Evolutionary conservation across 2,797 vertebrate genomes (phyloP).

Genomic region (Capromys pilorides): DNA sequence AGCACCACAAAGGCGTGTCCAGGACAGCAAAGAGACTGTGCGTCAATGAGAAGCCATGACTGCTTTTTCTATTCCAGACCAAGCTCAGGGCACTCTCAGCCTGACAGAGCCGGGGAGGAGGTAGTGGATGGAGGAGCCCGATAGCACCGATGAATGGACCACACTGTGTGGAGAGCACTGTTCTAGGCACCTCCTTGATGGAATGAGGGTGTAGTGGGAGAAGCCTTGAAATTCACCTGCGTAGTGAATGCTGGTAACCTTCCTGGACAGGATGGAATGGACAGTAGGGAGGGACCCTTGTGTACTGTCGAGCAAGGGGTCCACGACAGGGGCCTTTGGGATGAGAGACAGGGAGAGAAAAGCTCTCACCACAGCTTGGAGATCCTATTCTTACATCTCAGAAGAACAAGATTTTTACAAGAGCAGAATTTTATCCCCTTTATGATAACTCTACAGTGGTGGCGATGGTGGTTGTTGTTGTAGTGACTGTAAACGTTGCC

Average conservation of each 20-base stretch:
- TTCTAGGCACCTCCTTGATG: background rate
- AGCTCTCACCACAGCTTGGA: background rate
- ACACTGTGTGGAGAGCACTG: background rate
- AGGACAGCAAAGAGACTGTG: background rate
- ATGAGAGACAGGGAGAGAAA: background rate
- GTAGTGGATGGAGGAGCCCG: fast-evolving
- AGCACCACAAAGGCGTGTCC: background rate
- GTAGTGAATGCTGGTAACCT: no score
- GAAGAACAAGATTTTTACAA: background rate
- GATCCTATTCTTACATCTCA: background rate
- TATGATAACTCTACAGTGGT: background rate
- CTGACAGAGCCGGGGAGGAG: background rate
- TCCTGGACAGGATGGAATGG: fast-evolving
- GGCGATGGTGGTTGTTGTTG: no score
- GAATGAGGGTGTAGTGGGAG: background rate
- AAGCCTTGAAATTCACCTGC: background rate
- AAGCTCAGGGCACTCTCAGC: background rate
- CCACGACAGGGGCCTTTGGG: fast-evolving
- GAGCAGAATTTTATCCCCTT: background rate
- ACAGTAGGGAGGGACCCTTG: background rate
- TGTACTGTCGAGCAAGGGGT: background rate
- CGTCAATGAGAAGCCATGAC: background rate
- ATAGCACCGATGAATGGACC: background rate
- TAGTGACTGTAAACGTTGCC: background rate
- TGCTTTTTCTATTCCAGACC: background rate